phyloP scores from a whole-genome alignment of 2,888 invertebrate species.

The Cactoblastis cactorum region DNA sequence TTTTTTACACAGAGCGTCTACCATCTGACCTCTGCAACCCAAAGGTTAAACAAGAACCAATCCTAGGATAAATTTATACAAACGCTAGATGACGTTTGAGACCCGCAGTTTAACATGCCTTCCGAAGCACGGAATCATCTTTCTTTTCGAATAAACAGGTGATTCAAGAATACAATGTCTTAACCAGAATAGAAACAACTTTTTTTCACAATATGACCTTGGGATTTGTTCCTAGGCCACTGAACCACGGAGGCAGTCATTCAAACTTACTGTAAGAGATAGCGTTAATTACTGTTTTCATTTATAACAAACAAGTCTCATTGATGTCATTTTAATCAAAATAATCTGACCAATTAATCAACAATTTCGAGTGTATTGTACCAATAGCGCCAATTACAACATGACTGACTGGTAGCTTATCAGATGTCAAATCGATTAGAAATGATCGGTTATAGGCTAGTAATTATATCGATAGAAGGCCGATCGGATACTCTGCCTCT shows the following conservation, averaged over 20 bases:
- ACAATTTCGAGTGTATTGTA: slow-evolving; percentile 4
- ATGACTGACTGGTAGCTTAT: slow-evolving; percentile 2
- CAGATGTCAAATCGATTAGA: slow-evolving; percentile 1
- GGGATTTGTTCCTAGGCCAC: too few relatives aligned
- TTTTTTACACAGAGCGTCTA: too few relatives aligned
- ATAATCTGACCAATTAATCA: slow-evolving; percentile 3
- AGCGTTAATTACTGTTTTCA: background rate
- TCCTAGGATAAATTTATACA: too few relatives aligned
- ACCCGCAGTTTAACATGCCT: too few relatives aligned
- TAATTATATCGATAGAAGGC: background rate
- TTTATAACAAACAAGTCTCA: background rate
- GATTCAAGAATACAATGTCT: too few relatives aligned
- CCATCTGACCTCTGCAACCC: too few relatives aligned
- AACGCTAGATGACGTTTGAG: too few relatives aligned
- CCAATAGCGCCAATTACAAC: background rate
- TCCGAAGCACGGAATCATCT: too few relatives aligned
- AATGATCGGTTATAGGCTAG: background rate
- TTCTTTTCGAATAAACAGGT: too few relatives aligned
- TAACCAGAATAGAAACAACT: too few relatives aligned
- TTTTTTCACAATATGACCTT: too few relatives aligned
- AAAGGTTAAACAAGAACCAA: too few relatives aligned
- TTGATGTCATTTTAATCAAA: background rate
- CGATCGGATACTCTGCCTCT: background rate
- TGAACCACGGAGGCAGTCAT: background rate
- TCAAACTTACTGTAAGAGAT: background rate